phyloP scores from a whole-genome alignment of 2,888 invertebrate species.

The Dorcus hopei region DNA sequence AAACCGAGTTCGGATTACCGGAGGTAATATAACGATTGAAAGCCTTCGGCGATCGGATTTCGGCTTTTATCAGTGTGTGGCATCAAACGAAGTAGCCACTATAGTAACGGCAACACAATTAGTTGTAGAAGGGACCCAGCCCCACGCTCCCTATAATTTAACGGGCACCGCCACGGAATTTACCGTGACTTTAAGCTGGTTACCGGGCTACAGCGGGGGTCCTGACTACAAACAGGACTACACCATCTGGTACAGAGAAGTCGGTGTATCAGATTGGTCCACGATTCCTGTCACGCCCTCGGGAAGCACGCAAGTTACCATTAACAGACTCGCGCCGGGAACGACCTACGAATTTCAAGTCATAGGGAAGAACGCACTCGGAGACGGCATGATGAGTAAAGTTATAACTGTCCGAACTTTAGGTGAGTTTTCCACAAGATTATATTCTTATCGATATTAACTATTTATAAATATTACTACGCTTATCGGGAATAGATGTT shows the following conservation, averaged over 20 bases:
- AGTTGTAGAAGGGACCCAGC: conserved; percentile 91
- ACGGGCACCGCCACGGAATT: conserved; percentile 87
- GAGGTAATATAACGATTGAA: conserved; percentile 90
- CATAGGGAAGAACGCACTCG: conserved; percentile 89
- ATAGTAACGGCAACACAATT: conserved; percentile 86
- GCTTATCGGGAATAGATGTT: conserved; percentile 41
- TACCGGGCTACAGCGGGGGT: conserved; percentile 93
- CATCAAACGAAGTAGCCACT: conserved; percentile 93
- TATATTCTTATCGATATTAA: conserved; percentile 4
- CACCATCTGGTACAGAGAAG: conserved; percentile 90
- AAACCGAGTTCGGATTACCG: conserved; percentile 71
- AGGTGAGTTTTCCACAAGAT: conserved; percentile 60
- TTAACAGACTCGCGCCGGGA: conserved; percentile 85
- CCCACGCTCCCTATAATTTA: conserved; percentile 95
- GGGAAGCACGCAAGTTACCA: conserved; percentile 84
- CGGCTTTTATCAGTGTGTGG: conserved; percentile 94
- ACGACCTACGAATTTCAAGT: conserved; percentile 96
- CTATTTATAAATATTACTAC: conserved; percentile 3
- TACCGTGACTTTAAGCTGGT: conserved; percentile 86
- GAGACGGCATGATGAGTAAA: conserved; percentile 95
- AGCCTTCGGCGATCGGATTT: conserved; percentile 85
- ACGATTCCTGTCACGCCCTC: conserved; percentile 91
- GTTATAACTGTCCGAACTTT: conserved; percentile 84
- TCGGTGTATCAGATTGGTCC: conserved; percentile 86
- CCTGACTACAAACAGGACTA: conserved; percentile 94